Percentiles rank a stretch among this genome's conserved stretches.
Evolutionary conservation across 2,113 vertebrate genomes (phyloP).

Genomic region (Dolichotis patagonum): DNA sequence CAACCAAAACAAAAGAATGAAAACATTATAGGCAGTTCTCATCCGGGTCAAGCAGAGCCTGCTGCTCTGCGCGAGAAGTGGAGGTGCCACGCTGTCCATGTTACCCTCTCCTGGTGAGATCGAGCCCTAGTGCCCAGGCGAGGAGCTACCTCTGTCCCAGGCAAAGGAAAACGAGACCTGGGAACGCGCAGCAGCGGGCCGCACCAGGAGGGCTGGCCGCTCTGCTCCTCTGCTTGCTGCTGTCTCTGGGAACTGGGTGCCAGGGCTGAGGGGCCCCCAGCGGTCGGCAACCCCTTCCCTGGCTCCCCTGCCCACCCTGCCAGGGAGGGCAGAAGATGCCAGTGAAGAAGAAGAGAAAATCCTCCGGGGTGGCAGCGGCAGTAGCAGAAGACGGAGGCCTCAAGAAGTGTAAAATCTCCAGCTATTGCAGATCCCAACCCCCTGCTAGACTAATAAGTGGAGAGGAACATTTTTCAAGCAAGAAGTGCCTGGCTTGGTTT

Average conservation of each 20-base stretch:
- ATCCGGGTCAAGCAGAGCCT: constrained; percentile 66
- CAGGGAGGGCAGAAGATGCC: constrained; percentile 90
- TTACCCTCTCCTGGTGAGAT: not conserved
- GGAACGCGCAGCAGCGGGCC: not conserved
- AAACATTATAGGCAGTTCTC: not conserved
- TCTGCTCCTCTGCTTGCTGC: constrained; percentile 49
- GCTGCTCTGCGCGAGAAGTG: not conserved
- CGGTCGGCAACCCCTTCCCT: constrained; percentile 52
- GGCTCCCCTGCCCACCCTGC: constrained; percentile 75
- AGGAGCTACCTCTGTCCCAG: not conserved
- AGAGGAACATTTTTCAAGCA: constrained; percentile 96
- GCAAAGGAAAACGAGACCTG: not conserved
- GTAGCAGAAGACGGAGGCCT: constrained; percentile 89
- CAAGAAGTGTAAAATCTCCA: constrained; percentile 94
- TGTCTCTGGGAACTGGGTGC: constrained; percentile 46
- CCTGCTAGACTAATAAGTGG: constrained; percentile 90
- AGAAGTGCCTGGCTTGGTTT: constrained; percentile 99
- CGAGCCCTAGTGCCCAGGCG: not conserved
- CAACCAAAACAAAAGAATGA: too few relatives aligned
- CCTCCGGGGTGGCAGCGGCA: constrained; percentile 83
- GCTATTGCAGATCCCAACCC: constrained; percentile 93
- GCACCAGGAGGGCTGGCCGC: constrained; percentile 1
- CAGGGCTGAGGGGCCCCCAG: constrained; percentile 56
- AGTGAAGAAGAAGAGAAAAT: constrained; percentile 97
- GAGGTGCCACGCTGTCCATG: not conserved